Conservation (phyloP, 2,113 vertebrate genomes). For the Laterallus jamaicensis region DNA sequence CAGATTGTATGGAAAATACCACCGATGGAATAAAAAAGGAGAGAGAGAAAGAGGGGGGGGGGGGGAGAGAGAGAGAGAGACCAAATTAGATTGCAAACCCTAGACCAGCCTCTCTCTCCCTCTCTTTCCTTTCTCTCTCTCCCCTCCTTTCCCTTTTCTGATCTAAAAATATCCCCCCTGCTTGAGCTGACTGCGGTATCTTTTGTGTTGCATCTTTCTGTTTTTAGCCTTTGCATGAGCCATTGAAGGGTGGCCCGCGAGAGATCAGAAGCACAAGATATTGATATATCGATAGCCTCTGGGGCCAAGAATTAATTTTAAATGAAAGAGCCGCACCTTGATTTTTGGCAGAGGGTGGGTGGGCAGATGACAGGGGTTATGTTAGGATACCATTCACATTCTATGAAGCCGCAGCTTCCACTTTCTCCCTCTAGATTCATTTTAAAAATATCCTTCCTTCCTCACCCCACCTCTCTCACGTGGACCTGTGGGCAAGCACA, state of each 20-base stretch:
- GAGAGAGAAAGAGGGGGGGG: background rate
- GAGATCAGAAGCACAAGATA: constrained; percentile 61
- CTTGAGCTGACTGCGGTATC: constrained; percentile 85
- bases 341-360: constrained; percentile 13
- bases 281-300: constrained; percentile 69
- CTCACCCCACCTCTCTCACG: constrained; percentile 76
- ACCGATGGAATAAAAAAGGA: constrained; percentile 60
- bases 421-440: constrained; percentile 69
- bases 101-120: constrained; percentile 66
- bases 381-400: constrained; percentile 70
- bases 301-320: constrained; percentile 67
- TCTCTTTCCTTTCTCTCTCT: background rate
- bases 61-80: background rate
- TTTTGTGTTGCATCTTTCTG: constrained; percentile 84
- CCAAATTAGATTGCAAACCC: constrained; percentile 78
- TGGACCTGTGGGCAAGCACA: constrained; percentile 79
- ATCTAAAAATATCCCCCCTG: constrained; percentile 88
- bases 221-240: constrained; percentile 80
- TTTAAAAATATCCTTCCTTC: constrained; percentile 63
- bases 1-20: constrained; percentile 75
- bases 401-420: constrained; percentile 50
- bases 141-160: constrained; percentile 69
- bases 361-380: constrained; percentile 53
- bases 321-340: constrained; percentile 53
- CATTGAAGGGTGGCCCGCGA: constrained; percentile 65